Evolutionary conservation across 2,888 invertebrate species (phyloP).

Genomic region (Mythimna loreyi): DNA sequence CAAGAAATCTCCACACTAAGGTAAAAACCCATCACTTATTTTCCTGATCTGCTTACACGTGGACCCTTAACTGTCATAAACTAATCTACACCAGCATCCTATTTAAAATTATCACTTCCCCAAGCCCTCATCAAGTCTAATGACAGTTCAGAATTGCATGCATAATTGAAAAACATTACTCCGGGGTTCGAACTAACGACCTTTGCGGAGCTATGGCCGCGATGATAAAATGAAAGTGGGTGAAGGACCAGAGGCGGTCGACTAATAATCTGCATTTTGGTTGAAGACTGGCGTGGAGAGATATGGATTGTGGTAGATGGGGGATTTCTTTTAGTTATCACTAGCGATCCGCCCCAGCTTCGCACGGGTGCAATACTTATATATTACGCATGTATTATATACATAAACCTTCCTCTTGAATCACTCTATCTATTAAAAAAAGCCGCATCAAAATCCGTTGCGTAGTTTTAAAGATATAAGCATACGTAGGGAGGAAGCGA

Average conservation of each 20-base stretch:
- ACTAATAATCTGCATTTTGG: slow-evolving; percentile 66
- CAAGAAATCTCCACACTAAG: background rate
- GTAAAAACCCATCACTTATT: background rate
- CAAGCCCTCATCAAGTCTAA: slow-evolving; percentile 39
- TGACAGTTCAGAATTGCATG: slow-evolving; percentile 52
- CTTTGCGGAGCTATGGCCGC: slow-evolving; percentile 34
- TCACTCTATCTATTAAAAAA: no score
- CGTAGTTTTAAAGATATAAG: no score
- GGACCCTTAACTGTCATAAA: background rate
- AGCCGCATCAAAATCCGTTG: no score
- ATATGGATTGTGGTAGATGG: slow-evolving; percentile 28
- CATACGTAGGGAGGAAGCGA: no score
- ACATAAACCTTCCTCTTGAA: no score
- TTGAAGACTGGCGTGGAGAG: slow-evolving; percentile 53
- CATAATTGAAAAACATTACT: slow-evolving; percentile 58
- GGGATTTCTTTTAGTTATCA: slow-evolving; percentile 10
- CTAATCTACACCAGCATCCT: slow-evolving; percentile 26
- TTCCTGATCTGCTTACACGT: background rate
- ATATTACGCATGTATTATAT: no score
- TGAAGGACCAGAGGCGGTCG: slow-evolving; percentile 46
- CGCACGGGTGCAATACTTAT: no score
- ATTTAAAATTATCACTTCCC: slow-evolving; percentile 34
- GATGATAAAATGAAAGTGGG: slow-evolving; percentile 59
- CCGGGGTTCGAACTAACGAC: slow-evolving; percentile 57
- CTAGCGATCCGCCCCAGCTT: no score